Conservation (phyloP, 2,797 vertebrate species). For the Ceryle rudis region DNA sequence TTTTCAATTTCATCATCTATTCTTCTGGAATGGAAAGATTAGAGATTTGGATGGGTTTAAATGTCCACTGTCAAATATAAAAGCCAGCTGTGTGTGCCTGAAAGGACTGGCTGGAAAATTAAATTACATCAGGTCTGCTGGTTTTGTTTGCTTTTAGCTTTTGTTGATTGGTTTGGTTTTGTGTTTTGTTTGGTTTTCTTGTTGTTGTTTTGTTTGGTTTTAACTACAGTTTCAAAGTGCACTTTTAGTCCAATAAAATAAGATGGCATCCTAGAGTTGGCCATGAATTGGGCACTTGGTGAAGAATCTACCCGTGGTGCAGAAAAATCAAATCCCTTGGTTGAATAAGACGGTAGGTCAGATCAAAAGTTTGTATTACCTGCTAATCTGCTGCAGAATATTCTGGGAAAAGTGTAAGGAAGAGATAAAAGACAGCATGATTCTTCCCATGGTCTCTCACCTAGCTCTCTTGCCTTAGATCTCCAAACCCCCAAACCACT, state of each 20-base stretch:
- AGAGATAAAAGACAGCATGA: neutral
- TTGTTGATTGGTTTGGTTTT: neutral
- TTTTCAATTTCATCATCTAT: neutral
- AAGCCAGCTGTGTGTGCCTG: neutral
- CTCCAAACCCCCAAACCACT: neutral
- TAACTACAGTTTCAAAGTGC: neutral
- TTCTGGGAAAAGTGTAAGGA: neutral
- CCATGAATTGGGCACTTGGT: neutral
- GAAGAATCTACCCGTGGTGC: neutral
- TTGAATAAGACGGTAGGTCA: neutral
- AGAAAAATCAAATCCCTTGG: neutral
- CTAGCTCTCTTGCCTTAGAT: neutral
- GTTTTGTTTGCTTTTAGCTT: neutral
- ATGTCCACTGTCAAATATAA: neutral
- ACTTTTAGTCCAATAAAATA: neutral
- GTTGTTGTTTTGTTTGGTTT: neutral
- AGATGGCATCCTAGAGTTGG: neutral
- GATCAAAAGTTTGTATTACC: neutral
- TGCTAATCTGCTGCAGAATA: neutral
- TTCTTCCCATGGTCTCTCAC: neutral
- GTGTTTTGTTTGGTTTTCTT: fast-evolving
- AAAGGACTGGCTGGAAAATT: neutral
- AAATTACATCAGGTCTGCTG: neutral
- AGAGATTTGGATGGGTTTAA: neutral
- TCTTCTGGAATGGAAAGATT: neutral